Base-by-base conservation (phyloP, 2,888 invertebrate species). In the Synergus umbraculus region DNA sequence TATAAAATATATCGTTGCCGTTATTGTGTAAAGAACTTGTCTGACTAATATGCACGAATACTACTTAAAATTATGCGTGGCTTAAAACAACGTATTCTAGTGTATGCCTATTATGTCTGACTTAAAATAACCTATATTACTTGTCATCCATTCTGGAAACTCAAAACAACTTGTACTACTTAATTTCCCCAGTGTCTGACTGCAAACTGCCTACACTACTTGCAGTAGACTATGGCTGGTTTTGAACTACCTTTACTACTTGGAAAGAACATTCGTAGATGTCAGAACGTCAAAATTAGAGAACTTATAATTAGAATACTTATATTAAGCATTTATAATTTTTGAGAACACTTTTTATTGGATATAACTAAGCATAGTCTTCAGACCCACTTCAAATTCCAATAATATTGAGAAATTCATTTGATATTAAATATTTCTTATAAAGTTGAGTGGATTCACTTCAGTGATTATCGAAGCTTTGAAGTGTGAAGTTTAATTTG, bases 401-500 rank as follows among this genome's bases (percentile, higher is more conserved):
- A 63, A 22, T 63, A 29, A 29, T 29, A 22, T 5, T 63, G 5
- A 63, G 63, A 29, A 29, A 29, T 67, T 67, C 44, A 46, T 46
- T 44, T 7, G 13, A 13, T 22, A 67, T 29, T 67, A 5, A 67
- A 22, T 67, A 46, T 67, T 22, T 22, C 67, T 67, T 67, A 22
- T 46, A 18, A 18, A 46, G 46, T 46, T 46, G 13, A 44, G 22
- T 8, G 46, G 46, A 67, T 22, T 67, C 46, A 44, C 67, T 44
- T 46, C 46, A 67, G 46, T 46, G 46, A 46, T 46, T 63, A 29
- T 13, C 66, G 10, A 10, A 43, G 66, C 18, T 43, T 12, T n/a
- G n/a, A 44, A 66, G 22, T 67, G 29, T 46, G 46, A 67, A 67
- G 67, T 67, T 67, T 46, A 7, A 67, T 67, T 67, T 22, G 22